Evolutionary conservation across 2,888 invertebrate species (phyloP), one percentile per base, ranked within the genome.

Genomic region (Xanthorhoe spadicearia): DNA sequence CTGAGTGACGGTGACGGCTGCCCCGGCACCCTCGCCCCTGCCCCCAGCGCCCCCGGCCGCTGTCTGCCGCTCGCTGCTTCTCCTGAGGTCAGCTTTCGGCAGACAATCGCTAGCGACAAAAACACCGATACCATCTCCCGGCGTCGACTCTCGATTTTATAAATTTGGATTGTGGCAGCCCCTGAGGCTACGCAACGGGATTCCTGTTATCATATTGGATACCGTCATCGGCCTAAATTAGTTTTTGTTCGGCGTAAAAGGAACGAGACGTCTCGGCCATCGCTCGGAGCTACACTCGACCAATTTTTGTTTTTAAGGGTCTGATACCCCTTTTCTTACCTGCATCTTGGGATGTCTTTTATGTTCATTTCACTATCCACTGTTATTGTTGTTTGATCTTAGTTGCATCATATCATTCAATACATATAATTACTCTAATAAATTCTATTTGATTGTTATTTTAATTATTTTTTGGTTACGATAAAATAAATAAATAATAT

Each of bases 151-250:
- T 76, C 74, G 76, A 70, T 68, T 76, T 79, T 74, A 76, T 77
- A 78, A 78, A 79, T 77, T 73, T 75, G 77, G 72, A 74, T 71
- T 75, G 77, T 75, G 76, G 55, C 66, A 73, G 75, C 70, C 69
- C 89, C 88, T 82, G 85, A 81, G 90, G 90, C 89, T 83, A 84
- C 85, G 83, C 92, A 89, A 91, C 90, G 91, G 91, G 89, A 90
- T 88, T 90, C 91, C 89, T 88, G 90, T 88, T 89, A 92, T 92
- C 91, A 87, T 88, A 86, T 85, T 83, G 88, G 86, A 81, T 83
- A 83, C 87, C 88, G 85, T 87, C 87, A 82, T 83, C 85, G 80
- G 84, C 82, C 82, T 83, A 87, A 84, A 91, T 90, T 91, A 90
- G 89, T 85, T 85, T 90, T 92, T 92, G 91, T 87, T 83, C 81